Evolutionary conservation across 1,140 invertebrate genomes (phyloP).

Genomic region (Aradophagus sp.): DNA sequence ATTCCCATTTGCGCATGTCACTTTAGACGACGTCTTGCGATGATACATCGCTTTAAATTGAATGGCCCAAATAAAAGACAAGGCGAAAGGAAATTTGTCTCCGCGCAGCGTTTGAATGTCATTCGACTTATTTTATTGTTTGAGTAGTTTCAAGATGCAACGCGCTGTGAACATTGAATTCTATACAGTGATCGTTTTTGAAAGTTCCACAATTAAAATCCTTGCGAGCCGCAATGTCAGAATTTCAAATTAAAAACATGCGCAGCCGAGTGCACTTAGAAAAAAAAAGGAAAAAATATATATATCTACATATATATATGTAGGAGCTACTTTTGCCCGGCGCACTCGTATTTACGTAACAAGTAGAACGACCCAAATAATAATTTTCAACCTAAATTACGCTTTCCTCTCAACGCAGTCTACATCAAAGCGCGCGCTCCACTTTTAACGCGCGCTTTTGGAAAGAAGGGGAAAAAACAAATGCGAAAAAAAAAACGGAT

Average conservation of each 20-base stretch:
- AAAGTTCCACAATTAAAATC: too few relatives aligned
- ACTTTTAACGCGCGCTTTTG: conserved; percentile 34
- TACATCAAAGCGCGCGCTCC: conserved; percentile 38
- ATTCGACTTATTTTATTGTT: too few relatives aligned
- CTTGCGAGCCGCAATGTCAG: conserved; percentile 3
- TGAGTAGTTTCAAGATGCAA: too few relatives aligned
- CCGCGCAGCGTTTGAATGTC: too few relatives aligned
- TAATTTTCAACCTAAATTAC: conserved; percentile 55
- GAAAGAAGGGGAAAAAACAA: conserved; percentile 9
- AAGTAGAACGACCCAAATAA: conserved; percentile 55
- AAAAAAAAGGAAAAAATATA: conserved; percentile 1
- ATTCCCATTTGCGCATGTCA: too few relatives aligned
- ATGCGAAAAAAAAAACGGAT: conserved; percentile 14
- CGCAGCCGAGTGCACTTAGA: neutral
- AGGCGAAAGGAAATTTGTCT: too few relatives aligned
- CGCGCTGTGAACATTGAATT: too few relatives aligned
- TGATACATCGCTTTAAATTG: too few relatives aligned
- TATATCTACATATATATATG: too few relatives aligned
- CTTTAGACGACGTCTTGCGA: too few relatives aligned
- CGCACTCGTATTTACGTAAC: conserved; percentile 46
- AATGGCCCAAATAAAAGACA: too few relatives aligned
- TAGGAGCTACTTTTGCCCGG: conserved; percentile 37
- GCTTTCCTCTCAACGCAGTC: conserved; percentile 27
- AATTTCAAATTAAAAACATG: conserved; percentile 11
- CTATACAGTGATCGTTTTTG: too few relatives aligned